Percentiles rank a stretch among this genome's conserved stretches.
These are phyloP conservation scores for Volucella zonaria DNA, from an alignment of 2,888 invertebrate genomes.

Conservation along the genomic window DNA sequence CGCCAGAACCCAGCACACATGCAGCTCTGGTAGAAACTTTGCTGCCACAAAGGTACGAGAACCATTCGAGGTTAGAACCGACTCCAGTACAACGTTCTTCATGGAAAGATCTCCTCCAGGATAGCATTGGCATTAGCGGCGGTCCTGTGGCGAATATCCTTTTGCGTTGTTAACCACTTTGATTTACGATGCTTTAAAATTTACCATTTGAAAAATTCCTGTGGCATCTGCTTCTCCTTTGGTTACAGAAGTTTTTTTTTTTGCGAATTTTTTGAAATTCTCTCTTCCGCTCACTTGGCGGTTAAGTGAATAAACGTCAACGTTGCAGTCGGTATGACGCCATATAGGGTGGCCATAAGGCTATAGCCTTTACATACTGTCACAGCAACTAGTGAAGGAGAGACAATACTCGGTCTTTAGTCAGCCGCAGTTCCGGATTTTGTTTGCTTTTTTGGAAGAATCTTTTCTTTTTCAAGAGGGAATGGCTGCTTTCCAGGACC, in stretches of 20 bases:
- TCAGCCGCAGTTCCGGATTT: not conserved
- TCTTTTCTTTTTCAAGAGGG: slow-evolving; percentile 2
- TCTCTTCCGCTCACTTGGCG: slow-evolving; percentile 44
- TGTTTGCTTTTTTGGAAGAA: not conserved
- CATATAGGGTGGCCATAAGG: not conserved
- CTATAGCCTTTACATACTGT: not conserved
- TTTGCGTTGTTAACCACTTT: slow-evolving; percentile 67
- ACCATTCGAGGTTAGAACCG: not conserved
- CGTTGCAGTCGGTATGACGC: slow-evolving; percentile 40
- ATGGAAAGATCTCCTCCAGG: slow-evolving; percentile 19
- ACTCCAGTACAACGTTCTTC: not conserved
- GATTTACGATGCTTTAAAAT: slow-evolving; percentile 71
- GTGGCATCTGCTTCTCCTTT: slow-evolving; percentile 61
- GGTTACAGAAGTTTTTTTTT: slow-evolving; percentile 23
- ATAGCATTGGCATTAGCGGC: slow-evolving; percentile 23
- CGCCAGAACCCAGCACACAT: slow-evolving; percentile 6
- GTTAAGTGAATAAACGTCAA: slow-evolving; percentile 66
- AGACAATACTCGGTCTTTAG: not conserved
- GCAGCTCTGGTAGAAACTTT: slow-evolving; percentile 27
- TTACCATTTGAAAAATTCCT: slow-evolving; percentile 71
- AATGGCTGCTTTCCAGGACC: slow-evolving; percentile 3
- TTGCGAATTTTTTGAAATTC: slow-evolving; percentile 2
- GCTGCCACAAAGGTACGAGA: not conserved
- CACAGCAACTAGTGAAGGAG: slow-evolving; percentile 21
- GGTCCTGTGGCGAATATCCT: slow-evolving; percentile 62